phyloP scores from a whole-genome alignment of 2,113 vertebrate genomes.

The Variabilichromis moorii region DNA sequence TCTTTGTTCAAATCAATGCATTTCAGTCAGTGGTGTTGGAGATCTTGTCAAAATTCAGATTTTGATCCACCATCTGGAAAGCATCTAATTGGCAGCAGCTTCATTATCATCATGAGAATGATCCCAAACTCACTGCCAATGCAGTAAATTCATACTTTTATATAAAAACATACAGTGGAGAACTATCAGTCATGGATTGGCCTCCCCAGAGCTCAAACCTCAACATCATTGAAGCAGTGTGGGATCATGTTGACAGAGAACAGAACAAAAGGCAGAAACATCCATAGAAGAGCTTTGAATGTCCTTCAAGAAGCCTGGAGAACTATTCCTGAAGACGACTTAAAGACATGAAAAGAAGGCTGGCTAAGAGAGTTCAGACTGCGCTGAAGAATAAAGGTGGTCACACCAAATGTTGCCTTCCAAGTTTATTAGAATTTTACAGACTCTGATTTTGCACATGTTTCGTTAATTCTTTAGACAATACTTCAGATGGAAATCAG shows the following conservation, averaged over 20 bases:
- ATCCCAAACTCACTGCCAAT: background rate
- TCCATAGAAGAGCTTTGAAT: background rate
- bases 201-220: background rate
- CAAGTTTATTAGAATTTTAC: background rate
- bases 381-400: background rate
- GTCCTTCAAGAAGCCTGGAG: accelerated
- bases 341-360: background rate
- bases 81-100: background rate
- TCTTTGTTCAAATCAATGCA: background rate
- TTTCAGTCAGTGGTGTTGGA: background rate
- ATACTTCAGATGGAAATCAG: background rate
- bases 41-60: background rate
- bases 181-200: background rate
- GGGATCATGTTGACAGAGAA: background rate
- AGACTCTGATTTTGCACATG: background rate
- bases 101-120: background rate
- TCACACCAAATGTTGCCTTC: background rate
- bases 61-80: background rate
- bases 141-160: background rate
- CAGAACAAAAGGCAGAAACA: background rate
- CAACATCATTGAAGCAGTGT: background rate
- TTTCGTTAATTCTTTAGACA: background rate
- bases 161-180: accelerated
- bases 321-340: background rate
- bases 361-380: background rate